Evolutionary conservation across 2,888 invertebrate genomes (phyloP), one percentile per base, ranked within the genome.

Genomic region (Tachina grossa): DNA sequence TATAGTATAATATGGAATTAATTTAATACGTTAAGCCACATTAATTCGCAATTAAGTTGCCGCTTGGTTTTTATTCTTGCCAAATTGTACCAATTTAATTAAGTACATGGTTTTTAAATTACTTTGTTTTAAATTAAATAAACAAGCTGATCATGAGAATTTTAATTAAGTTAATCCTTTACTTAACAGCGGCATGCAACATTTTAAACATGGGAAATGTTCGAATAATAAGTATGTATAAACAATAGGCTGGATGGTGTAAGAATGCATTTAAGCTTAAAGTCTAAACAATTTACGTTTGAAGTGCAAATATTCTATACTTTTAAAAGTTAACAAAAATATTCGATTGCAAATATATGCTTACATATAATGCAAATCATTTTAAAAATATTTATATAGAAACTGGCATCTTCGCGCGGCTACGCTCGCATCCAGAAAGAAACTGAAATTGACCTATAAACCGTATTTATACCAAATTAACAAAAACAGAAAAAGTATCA

Each of bases 21-120:
- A 68, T 65, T 66, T 41, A 19, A 68, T 41, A 39, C 39, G 61
- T 71, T 63, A 9, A 53, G 78, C 53, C 55, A 47, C 78, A 79
- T 79, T 79, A 71, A 71, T 11, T 71, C 78, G n/a, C 51, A 47
- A 79, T 53, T 63, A 51, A 78, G 19, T 68, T 39, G 41, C n/a
- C 9, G 31, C 51, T 51, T 39, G 16, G 22, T 57, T 47, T 14
- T 41, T 49, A 49, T 5, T 39, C 39, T 59, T 57, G 77, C 66
- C 68, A 66, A 77, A 77, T 77, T 68, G 68, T 57, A 43, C 43
- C 51, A 53, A 65, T 31, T 53, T 61, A 74, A 59, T 53, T 61
- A 74, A 59, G 51, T 45, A 43, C 63, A 75, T 41, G 49, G 39
- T 16, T 59, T 9, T 49, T 55, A 47, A 66, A 66, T 47, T 66